Evolutionary conservation across 2,888 invertebrate genomes (phyloP).

Genomic region (Branchellion lobata): DNA sequence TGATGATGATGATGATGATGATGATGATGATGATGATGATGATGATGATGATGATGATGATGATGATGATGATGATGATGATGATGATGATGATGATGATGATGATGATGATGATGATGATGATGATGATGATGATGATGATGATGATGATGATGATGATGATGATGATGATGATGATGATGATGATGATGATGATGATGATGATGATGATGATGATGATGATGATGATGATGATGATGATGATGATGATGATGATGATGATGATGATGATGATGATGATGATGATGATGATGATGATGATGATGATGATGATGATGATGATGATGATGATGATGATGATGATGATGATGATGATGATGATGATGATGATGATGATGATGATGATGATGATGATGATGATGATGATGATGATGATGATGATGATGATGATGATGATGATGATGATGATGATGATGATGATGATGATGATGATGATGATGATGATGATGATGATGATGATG

Average conservation of each 20-base stretch:
- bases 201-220: conserved; percentile 36
- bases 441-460: conserved; percentile 30
- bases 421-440: conserved; percentile 27
- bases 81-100: conserved; percentile 27
- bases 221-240: conserved; percentile 39
- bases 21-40: conserved; percentile 39
- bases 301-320: conserved; percentile 29
- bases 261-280: conserved; percentile 41
- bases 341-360: conserved; percentile 31
- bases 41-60: conserved; percentile 43
- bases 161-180: conserved; percentile 31
- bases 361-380: conserved; percentile 33
- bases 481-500: conserved; percentile 24
- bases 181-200: conserved; percentile 42
- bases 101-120: conserved; percentile 17
- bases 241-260: conserved; percentile 42
- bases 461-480: conserved; percentile 33
- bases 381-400: conserved; percentile 33
- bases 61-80: conserved; percentile 39
- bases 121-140: conserved; percentile 39
- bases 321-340: conserved; percentile 29
- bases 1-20: conserved; percentile 35
- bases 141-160: conserved; percentile 33
- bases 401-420: background rate
- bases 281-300: conserved; percentile 39